Evolutionary conservation across 2,888 invertebrate species (phyloP).

Genomic region (Ormyrus thymus): DNA sequence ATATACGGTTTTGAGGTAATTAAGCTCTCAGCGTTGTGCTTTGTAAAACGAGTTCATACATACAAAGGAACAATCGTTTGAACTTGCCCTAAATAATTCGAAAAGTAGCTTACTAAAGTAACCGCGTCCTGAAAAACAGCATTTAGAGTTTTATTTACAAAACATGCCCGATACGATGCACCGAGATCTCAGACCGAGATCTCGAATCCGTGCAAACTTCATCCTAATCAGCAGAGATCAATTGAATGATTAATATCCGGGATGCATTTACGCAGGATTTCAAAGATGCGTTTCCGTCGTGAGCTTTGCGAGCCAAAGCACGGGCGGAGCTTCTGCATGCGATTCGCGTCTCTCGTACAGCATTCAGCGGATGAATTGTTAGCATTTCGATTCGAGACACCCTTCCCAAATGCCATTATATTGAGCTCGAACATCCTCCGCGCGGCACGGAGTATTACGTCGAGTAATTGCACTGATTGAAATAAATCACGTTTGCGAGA

Average conservation of each 20-base stretch:
- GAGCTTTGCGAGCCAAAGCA: no score
- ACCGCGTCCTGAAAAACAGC: not conserved
- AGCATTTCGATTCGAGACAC: not conserved
- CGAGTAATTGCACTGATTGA: slow-evolving; percentile 56
- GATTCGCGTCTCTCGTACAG: not conserved
- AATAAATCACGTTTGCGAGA: slow-evolving; percentile 55
- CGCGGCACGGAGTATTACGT: slow-evolving; percentile 30
- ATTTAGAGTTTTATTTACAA: no score
- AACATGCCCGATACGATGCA: no score
- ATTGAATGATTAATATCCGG: no score
- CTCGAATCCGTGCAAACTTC: no score
- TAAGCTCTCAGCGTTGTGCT: slow-evolving; percentile 18
- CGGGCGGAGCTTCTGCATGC: no score
- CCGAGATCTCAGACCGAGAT: no score
- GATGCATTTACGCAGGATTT: no score
- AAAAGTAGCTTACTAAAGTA: slow-evolving; percentile 20
- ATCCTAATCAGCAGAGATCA: no score
- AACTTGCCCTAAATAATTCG: slow-evolving; percentile 11
- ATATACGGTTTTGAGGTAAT: slow-evolving; percentile 30
- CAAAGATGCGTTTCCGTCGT: no score
- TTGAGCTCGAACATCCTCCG: slow-evolving; percentile 7
- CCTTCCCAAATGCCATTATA: not conserved
- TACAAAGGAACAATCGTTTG: not conserved
- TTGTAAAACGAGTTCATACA: slow-evolving; percentile 16
- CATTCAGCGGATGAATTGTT: not conserved